Evolutionary conservation across 2,888 invertebrate genomes (phyloP).

Genomic region (Perithous albicinctus): DNA sequence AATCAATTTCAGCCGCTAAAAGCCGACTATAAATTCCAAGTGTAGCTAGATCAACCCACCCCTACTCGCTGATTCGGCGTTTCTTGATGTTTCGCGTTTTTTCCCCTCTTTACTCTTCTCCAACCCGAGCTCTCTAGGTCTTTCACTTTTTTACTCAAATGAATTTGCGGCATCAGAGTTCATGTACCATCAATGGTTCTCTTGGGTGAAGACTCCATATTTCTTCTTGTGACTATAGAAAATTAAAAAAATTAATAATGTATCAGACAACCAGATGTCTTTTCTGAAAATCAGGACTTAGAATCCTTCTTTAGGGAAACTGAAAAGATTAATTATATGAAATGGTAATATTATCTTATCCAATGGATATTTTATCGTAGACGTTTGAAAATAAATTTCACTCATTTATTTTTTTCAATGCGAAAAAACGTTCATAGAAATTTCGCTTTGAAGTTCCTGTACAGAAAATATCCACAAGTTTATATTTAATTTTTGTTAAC

Average conservation of each 20-base stretch:
- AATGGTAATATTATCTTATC: too few species aligned
- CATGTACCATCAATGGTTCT: neutral
- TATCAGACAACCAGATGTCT: too few species aligned
- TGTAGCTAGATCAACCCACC: constrained; percentile 70
- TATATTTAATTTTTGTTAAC: too few species aligned
- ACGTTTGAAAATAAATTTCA: too few species aligned
- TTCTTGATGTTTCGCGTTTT: constrained; percentile 74
- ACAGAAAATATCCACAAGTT: too few species aligned
- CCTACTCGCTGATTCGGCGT: constrained; percentile 75
- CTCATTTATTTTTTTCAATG: too few species aligned
- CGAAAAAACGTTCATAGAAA: too few species aligned
- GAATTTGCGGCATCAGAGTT: neutral
- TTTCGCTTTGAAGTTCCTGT: too few species aligned
- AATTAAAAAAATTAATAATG: neutral
- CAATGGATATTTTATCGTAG: too few species aligned
- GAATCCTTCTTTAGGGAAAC: too few species aligned
- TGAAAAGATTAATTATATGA: too few species aligned
- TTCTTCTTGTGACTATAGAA: neutral
- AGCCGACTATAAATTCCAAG: constrained; percentile 78
- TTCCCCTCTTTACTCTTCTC: constrained; percentile 25
- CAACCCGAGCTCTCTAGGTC: neutral
- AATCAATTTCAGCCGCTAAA: constrained; percentile 80
- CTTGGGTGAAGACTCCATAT: neutral
- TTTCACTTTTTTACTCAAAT: constrained; percentile 12
- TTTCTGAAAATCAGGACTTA: too few species aligned